phyloP scores from a whole-genome alignment of 2,888 invertebrate species.

The Aradus depressus region DNA sequence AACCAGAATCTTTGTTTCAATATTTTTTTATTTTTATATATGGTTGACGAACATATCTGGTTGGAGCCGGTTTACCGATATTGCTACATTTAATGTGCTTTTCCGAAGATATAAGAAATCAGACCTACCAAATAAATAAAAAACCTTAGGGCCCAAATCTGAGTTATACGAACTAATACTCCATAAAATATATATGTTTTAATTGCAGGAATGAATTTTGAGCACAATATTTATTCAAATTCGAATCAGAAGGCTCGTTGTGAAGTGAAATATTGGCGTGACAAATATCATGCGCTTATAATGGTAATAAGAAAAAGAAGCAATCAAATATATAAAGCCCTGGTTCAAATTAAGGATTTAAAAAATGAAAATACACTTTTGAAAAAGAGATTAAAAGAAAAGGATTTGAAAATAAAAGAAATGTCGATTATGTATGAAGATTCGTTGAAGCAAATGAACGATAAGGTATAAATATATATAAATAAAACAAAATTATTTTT shows the following conservation, averaged over 20 bases:
- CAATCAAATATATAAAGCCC: slow-evolving; percentile 2
- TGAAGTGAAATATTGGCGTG: slow-evolving; percentile 8
- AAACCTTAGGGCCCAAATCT: too few relatives aligned
- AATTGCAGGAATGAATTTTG: slow-evolving; percentile 1
- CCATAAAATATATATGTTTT: too few relatives aligned
- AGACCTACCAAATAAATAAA: too few relatives aligned
- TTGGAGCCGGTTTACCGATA: too few relatives aligned
- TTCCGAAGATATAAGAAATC: too few relatives aligned
- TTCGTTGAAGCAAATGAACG: background rate
- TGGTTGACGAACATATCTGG: too few relatives aligned
- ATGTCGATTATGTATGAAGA: background rate
- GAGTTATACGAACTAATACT: too few relatives aligned
- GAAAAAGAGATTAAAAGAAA: background rate
- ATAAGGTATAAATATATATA: slow-evolving; percentile 8
- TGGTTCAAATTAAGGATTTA: slow-evolving; percentile 10
- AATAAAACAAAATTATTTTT: too few relatives aligned
- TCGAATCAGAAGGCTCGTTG: background rate
- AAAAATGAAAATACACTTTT: slow-evolving; percentile 7
- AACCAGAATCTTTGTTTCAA: too few relatives aligned
- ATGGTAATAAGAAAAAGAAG: slow-evolving; percentile 3
- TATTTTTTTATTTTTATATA: too few relatives aligned
- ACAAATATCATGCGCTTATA: slow-evolving; percentile 3
- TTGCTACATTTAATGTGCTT: too few relatives aligned
- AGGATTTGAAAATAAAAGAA: slow-evolving; percentile 7
- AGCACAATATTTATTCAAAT: background rate